Evolutionary conservation across 2,888 invertebrate species (phyloP), one percentile per base, ranked within the genome.

Genomic region (Dynastes tityus): DNA sequence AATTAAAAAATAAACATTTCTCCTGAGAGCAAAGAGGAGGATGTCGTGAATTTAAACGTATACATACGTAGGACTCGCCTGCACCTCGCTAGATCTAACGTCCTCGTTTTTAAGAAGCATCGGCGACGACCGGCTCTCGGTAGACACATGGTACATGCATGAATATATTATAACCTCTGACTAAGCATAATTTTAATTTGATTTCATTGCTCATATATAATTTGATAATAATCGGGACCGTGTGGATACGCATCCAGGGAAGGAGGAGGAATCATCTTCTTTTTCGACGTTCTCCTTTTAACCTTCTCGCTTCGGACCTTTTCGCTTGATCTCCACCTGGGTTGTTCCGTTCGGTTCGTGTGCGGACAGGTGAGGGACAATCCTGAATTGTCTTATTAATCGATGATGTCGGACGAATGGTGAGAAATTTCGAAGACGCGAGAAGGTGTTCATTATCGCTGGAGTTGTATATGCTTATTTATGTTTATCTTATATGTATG

Each of bases 161-260:
- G 86, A 86, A 86, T 86, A 85, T 84, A 87, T 86, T 86, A 87
- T 86, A 85, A 84, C 80, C 78, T 85, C 84, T 87, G 87, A 87
- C 86, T 83, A 82, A 83, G 86, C 87, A 85, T 81, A 86, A 86
- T 85, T 86, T 86, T 84, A 86, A 86, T 86, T 86, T 83, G 85
- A 85, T 85, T 86, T 86, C 85, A 86, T 86, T 86, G 84, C 85
- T 86, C 84, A 85, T 83, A 84, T 85, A 84, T 86, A 86, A 86
- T 87, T 86, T 85, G 86, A 86, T 86, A 85, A 86, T 85, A 80
- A 83, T 83, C 83, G 82, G 79, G 37, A 3, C 32, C 37, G 40
- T 16, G 16, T n/a, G 37, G 37, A 16, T 45, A 45, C 45, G 45
- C 45, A 45, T 45, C 45, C 45, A 45, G 45, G 45, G 45, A 45